Base-by-base conservation (phyloP, 2,113 vertebrate species). In the Plecturocebus donacophilus region DNA sequence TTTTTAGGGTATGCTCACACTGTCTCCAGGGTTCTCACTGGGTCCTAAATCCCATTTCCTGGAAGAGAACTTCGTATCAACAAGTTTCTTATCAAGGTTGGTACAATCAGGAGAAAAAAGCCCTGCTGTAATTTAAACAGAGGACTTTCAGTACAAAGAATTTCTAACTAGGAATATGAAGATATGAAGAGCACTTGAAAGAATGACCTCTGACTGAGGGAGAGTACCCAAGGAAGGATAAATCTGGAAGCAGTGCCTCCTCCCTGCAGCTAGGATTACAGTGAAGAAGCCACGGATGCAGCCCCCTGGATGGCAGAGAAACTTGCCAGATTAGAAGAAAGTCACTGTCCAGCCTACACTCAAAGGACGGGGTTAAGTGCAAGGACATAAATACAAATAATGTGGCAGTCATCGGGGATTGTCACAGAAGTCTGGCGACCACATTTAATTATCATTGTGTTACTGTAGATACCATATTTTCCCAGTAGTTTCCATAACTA, bases 351-450 rank as follows among this genome's bases (percentile, higher is more conserved):
- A 76, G 6, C 25, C 56, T 56, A 6, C 23, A 10, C 32, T 25
- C 21, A 87, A 8, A 77, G 35, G 13, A 12, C 13, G 0, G 45
- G 42, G 5, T 27, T 25, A 30, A 1, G 19, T 6, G 16, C 32
- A 40, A 38, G 21, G 16, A 68, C n/a, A 13, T 75, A 27, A 23
- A 40, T 16, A 58, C 20, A 4, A 19, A 27, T 12, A 19, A 30
- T 0, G 6, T 2, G n/a, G 4, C 3, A 10, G 7, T 32, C 11
- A 1, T 2, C 0, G 30, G 9, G 21, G 7, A 12, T 35, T 21
- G 16, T n/a, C 20, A 0, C 35, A 35, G 25, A n/a, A 17, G 23
- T 17, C 66, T 30, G 13, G 27, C 8, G 11, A 8, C 6, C 35
- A 11, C 8, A 12, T 25, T 42, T 47, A 23, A 49, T 32, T n/a